Evolutionary conservation across 1,140 invertebrate species (phyloP).

Genomic region (Paraescarpia echinospica): DNA sequence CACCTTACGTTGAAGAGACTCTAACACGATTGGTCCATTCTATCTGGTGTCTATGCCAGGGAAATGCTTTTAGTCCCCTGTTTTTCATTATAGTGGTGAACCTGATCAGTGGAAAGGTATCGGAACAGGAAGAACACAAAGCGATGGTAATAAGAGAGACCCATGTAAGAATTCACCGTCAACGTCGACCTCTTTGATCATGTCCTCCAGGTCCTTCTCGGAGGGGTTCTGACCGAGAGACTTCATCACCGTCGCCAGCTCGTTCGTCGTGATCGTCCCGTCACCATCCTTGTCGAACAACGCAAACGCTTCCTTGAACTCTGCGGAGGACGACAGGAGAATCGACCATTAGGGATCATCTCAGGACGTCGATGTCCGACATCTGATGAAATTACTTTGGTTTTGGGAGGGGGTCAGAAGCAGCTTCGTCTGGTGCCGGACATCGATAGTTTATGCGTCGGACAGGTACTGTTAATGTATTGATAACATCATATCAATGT

Average conservation of each 20-base stretch:
- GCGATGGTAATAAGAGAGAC: not conserved
- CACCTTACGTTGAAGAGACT: too few relatives aligned
- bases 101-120: too few relatives aligned
- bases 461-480: too few relatives aligned
- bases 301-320: conserved; percentile 82
- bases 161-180: conserved; percentile 73
- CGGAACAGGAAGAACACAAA: too few relatives aligned
- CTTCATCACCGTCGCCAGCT: conserved; percentile 97
- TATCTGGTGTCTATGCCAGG: not conserved
- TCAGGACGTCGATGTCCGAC: too few relatives aligned
- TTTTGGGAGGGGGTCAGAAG: too few relatives aligned
- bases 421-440: too few relatives aligned
- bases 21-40: not conserved
- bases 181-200: conserved; percentile 99
- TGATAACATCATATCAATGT: too few relatives aligned
- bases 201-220: conserved; percentile 96
- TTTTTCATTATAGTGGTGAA: too few relatives aligned
- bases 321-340: conserved; percentile 53
- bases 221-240: conserved; percentile 98
- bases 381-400: too few relatives aligned
- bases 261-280: conserved; percentile 89
- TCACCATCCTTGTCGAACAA: conserved; percentile 87
- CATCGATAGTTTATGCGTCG: too few relatives aligned
- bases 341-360: not conserved
- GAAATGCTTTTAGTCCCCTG: too few relatives aligned